Base-by-base conservation (phyloP, 92 coral and sea anemone genomes). In the Parazoanthus atlanticus region DNA sequence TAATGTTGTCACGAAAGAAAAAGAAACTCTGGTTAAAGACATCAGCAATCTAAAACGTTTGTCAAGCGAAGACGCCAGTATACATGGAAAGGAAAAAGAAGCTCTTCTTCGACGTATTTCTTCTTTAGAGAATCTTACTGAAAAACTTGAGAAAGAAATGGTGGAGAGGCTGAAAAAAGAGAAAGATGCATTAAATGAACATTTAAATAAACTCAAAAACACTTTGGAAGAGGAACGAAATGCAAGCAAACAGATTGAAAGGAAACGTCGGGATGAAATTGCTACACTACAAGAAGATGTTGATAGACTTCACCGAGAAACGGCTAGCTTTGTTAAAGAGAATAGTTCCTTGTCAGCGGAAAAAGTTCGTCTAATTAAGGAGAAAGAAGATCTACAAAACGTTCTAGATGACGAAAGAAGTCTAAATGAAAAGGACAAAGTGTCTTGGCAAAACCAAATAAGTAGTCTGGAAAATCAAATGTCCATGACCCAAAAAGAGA, bases 221-320 rank as follows among this genome's bases (percentile, higher is more conserved):
- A 90, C 86, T 31, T 89, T 95, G 17, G 96, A 90, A 36, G 88
- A 84, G 71, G 98, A 95, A 25, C 93, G 87, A 77, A 66, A 65
- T 77, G 83, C 86, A n/a, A 89, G 79, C 79, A 80, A 74, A 52
- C 33, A 88, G 64, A 19, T 85, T 78, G n/a, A 64, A 43, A 90
- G 86, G 19, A 81, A 86, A 40, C 89, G 88, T 25, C 90, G 91
- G 33, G 84, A 88, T 31, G 79, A 86, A 76, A 86, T 93, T 43
- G 84, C 86, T 38, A 79, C 73, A 46, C 81, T 88, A 25, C 86
- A 88, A 70, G 93, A 90, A 21, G 94, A 91, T 77, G 64, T 89
- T 41, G 90, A 88, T 30, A 80, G 82, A 71, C 77, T 93, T 34
- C 85, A 61, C 8, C 49, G 23, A 21, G 33, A 81, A 61, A 61